phyloP scores from a whole-genome alignment of 2,888 invertebrate genomes.

The Zhengitettix transpicula region DNA sequence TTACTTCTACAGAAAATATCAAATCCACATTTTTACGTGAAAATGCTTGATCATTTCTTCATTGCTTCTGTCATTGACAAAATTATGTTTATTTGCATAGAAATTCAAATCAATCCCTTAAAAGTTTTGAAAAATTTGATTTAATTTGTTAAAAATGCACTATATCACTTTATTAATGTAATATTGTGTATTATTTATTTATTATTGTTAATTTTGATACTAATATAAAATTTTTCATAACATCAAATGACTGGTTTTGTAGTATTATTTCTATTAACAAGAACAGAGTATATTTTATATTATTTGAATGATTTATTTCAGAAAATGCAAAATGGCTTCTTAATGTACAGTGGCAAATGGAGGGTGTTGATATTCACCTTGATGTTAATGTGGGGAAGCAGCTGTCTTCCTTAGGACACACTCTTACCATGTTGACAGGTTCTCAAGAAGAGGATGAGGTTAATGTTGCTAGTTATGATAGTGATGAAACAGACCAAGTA shows the following conservation, averaged over 20 bases:
- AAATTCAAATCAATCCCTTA: too few species aligned
- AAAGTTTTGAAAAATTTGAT: too few species aligned
- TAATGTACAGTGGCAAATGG: conserved; percentile 98
- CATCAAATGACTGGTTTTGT: conserved; percentile 3
- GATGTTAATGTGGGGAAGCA: conserved; percentile 95
- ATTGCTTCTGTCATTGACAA: too few species aligned
- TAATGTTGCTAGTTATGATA: conserved; percentile 52
- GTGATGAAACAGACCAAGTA: conserved; percentile 57
- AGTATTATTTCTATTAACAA: neutral
- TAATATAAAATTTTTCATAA: too few species aligned
- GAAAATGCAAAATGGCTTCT: conserved; percentile 96
- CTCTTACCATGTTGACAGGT: conserved; percentile 86
- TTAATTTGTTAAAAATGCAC: too few species aligned
- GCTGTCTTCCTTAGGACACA: conserved; percentile 83
- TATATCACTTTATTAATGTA: too few species aligned
- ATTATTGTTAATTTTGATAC: too few species aligned
- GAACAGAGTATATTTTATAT: neutral
- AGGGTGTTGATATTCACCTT: conserved; percentile 91
- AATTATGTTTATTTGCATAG: too few species aligned
- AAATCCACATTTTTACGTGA: too few species aligned
- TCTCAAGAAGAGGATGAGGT: conserved; percentile 67
- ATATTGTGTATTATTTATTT: conserved; percentile 1
- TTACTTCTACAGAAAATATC: too few species aligned
- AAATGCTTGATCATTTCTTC: too few species aligned
- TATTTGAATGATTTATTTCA: conserved; percentile 19